These are phyloP conservation scores for Echinops telfairi DNA, from an alignment of 2,113 vertebrate species.

Conservation along the genomic window DNA sequence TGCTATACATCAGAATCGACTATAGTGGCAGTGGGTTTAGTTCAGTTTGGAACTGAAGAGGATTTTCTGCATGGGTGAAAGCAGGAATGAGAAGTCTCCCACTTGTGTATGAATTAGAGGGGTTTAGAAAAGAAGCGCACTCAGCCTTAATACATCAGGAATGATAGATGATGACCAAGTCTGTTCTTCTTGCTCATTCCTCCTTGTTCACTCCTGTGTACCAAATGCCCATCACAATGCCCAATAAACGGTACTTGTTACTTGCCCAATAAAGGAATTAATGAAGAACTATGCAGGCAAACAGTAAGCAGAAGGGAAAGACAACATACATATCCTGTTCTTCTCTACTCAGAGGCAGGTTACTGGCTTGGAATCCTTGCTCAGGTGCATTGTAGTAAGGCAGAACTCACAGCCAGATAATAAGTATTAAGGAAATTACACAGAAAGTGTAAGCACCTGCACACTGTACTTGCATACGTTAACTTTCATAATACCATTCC, in stretches of 20 bases:
- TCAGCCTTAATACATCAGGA: not conserved
- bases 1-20: too few relatives aligned
- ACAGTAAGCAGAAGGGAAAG: not conserved
- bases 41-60: not conserved
- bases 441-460: not conserved
- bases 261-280: conserved; percentile 21
- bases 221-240: not conserved
- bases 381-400: conserved; percentile 55
- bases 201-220: not conserved
- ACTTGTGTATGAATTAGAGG: not conserved
- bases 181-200: not conserved
- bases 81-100: not conserved
- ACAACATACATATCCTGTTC: not conserved
- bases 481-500: not conserved
- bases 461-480: not conserved
- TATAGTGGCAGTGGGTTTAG: too few relatives aligned
- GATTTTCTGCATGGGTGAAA: not conserved
- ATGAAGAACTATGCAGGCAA: not conserved
- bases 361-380: conserved; percentile 43
- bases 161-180: not conserved
- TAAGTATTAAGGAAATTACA: conserved; percentile 46
- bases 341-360: conserved; percentile 34
- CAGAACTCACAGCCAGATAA: conserved; percentile 47
- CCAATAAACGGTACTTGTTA: not conserved
- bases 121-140: not conserved